Percentiles rank a stretch among this genome's conserved stretches.
Conservation (phyloP, 1,140 invertebrate genomes). For the Babylonia areolata region DNA sequence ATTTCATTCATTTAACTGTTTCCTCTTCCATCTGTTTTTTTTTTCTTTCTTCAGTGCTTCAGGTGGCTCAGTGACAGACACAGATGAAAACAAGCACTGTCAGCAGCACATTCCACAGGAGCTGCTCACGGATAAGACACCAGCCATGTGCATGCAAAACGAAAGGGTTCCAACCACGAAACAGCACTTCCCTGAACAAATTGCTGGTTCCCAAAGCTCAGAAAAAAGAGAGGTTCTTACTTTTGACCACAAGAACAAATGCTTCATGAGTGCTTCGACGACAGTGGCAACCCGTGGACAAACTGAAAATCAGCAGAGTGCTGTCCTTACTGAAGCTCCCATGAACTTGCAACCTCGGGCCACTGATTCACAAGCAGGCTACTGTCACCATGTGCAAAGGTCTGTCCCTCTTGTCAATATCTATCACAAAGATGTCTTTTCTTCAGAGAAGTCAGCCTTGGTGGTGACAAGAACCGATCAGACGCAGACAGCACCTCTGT, state of each 20-base stretch:
- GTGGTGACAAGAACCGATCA: background rate
- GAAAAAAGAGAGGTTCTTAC: background rate
- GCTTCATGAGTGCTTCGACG: background rate
- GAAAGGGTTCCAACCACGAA: background rate
- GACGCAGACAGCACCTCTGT: background rate
- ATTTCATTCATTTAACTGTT: background rate
- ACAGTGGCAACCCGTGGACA: background rate
- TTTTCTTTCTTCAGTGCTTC: background rate
- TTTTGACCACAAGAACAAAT: background rate
- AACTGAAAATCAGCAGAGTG: background rate
- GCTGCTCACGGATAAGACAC: background rate
- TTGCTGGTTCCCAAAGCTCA: background rate
- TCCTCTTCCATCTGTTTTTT: too few relatives aligned
- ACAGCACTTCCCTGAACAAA: background rate
- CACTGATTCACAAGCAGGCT: background rate
- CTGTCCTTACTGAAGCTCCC: background rate
- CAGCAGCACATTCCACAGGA: background rate
- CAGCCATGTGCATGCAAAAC: background rate
- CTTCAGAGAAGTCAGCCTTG: background rate
- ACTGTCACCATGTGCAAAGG: background rate
- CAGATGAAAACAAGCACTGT: background rate
- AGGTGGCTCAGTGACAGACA: background rate
- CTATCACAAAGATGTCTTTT: background rate
- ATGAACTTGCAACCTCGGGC: background rate
- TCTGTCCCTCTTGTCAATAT: background rate